These are phyloP conservation scores for Apostichopus japonicus DNA, from an alignment of 35 echinoderm and acorn worm genomes.

Conservation along the genomic window DNA sequence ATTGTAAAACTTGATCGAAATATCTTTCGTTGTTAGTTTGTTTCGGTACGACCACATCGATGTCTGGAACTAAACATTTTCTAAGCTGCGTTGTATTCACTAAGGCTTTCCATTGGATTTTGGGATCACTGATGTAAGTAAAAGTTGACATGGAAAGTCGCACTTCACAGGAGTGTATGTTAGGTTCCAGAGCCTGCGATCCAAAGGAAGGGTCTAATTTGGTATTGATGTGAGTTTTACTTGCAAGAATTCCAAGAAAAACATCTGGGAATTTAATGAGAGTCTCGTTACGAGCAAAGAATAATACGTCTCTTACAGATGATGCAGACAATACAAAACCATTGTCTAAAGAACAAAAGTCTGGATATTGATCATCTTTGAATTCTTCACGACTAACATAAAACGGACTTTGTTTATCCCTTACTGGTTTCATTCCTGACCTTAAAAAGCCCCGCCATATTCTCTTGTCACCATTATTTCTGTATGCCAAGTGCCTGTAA, in stretches of 20 bases:
- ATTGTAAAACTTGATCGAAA: conserved; percentile 35
- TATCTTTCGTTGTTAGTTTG: conserved; percentile 29
- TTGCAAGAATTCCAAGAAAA: conserved; percentile 1
- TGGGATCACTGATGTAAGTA: neutral
- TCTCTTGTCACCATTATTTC: neutral
- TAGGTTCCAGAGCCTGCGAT: neutral
- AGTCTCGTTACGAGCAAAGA: conserved; percentile 11
- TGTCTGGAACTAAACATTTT: conserved; percentile 38
- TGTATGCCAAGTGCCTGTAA: neutral
- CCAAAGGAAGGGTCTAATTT: neutral
- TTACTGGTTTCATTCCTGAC: neutral
- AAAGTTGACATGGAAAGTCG: conserved; percentile 8
- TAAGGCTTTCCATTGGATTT: neutral
- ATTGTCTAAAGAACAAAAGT: conserved; percentile 6
- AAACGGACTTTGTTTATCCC: conserved; percentile 1
- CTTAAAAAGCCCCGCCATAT: neutral
- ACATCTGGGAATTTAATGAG: neutral
- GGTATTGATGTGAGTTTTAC: neutral
- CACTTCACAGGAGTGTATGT: neutral
- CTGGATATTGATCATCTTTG: neutral
- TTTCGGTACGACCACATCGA: conserved; percentile 47
- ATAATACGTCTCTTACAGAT: neutral
- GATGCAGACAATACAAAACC: conserved; percentile 22
- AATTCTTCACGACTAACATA: neutral
- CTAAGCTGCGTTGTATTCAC: neutral